Base-by-base conservation (phyloP, 2,888 invertebrate species). In the Lasioglossum villosulum region DNA sequence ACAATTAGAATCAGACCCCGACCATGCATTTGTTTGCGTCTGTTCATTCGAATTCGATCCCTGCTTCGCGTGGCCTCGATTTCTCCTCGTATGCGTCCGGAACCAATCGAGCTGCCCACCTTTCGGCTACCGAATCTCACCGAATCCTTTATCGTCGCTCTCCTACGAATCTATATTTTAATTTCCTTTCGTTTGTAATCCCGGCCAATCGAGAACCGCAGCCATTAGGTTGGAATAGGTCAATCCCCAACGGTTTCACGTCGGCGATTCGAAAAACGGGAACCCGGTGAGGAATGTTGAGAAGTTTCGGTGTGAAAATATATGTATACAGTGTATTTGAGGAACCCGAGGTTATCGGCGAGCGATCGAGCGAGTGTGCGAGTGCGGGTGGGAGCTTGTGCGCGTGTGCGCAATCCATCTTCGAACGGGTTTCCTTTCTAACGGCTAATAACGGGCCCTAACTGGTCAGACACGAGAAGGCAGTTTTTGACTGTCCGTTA, bases 391-490 rank as follows among this genome's bases (percentile, higher is more conserved):
- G 23, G 39, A 52, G 30, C 39, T 52, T 23, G 23, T n/a, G 68
- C 73, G 81, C 76, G 71, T 66, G 78, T 39, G 79, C 70, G 75
- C 30, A 59, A 88, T 87, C 56, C 78, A 84, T 85, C 90, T 92
- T 90, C 91, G 91, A 92, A 92, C 94, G 90, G 93, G 93, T 93
- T 93, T 93, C 91, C 90, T 93, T 92, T 94, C 94, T 94, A 94
- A 94, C 92, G 92, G 92, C 93, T 91, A 93, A 92, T 94, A 93
- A 92, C 92, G 92, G 93, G 82, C 86, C 91, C 42, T 34, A 42
- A 70, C 80, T 81, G 73, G 75, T 74, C 78, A 16, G 78, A n/a
- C n/a, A 48, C 68, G 63, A 81, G 75, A 45, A 90, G 89, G 88
- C 90, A 86, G 86, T 93, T 94, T 94, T 90, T 88, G 91, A 84